Evolutionary conservation across 2,797 vertebrate genomes (phyloP).

Genomic region (Lophius americanus): DNA sequence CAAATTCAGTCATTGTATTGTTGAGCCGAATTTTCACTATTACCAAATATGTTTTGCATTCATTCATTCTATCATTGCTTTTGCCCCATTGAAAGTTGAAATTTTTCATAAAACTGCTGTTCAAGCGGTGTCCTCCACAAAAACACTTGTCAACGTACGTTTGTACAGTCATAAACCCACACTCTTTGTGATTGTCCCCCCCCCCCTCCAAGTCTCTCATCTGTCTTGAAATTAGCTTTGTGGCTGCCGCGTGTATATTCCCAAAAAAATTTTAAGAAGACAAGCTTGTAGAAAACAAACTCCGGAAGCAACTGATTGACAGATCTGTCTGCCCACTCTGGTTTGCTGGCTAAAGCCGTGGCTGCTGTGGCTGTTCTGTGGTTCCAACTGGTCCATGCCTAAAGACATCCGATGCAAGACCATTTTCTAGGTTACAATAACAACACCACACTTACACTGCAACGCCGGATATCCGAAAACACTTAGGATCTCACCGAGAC

Average conservation of each 20-base stretch:
- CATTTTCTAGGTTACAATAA: constrained; percentile 76
- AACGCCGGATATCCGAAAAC: constrained; percentile 79
- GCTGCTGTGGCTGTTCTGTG: constrained; percentile 70
- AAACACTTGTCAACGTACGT: constrained; percentile 20
- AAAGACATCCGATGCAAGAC: constrained; percentile 72
- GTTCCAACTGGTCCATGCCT: constrained; percentile 59
- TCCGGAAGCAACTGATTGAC: constrained; percentile 81
- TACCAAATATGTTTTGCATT: no score
- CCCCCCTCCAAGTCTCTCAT: constrained; percentile 41
- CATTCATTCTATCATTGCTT: no score
- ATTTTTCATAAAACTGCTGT: constrained; percentile 14
- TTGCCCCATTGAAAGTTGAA: background rate
- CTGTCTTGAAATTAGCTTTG: constrained; percentile 71
- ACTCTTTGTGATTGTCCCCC: constrained; percentile 44
- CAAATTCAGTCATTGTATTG: no score
- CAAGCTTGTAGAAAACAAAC: constrained; percentile 72
- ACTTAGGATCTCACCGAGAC: constrained; percentile 53
- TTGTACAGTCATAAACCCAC: constrained; percentile 44
- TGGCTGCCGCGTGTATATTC: constrained; percentile 56
- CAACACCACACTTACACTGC: constrained; percentile 66
- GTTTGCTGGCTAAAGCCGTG: constrained; percentile 62
- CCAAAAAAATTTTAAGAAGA: constrained; percentile 67
- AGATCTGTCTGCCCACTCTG: constrained; percentile 78
- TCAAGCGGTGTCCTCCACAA: constrained; percentile 26
- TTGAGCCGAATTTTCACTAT: no score